Evolutionary conservation across 2,113 vertebrate genomes (phyloP), one percentile per base, ranked within the genome.

Genomic region (Sturnira hondurensis): DNA sequence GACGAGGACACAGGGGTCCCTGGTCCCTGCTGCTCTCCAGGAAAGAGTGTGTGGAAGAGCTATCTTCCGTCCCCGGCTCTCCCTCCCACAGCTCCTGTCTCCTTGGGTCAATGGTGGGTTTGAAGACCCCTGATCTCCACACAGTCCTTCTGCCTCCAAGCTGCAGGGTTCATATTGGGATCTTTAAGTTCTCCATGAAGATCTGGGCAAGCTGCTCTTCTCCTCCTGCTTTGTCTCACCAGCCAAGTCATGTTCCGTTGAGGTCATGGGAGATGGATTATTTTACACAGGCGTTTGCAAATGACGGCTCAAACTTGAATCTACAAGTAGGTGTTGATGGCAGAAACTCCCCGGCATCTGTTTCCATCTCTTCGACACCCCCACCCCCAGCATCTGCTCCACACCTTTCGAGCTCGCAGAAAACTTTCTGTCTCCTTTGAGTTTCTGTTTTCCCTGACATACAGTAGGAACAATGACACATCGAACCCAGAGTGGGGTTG

Each of bases 271-370:
- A 94, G 67, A 82, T 20, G 74, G 92, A 92, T 96, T 86, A 70
- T 88, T 91, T 96, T 81, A 90, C 91, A 93, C 58, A 91, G 71
- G 54, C 81, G 82, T 96, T 95, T 97, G 93, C 77, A 96, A 96
- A 74, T 28, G 54, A 96, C 4, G 12, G 81, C 81, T 96, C 71
- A 38, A 36, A 85, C 90, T 83, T 56, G 50, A 85, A 54, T 76
- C 80, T 80, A 36, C 94, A 95, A 96, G 82, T 71, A 95, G 90
- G 90, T 93, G 96, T 88, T 86, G 80, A 76, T 54, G 94, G 88
- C 91, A 86, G 88, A 89, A 80, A 86, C 76, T 83, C 67, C 11
- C 12, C 47, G 47, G 67, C 71, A 82, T 97, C 94, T 91, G 58
- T 38, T 90, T 58, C 50, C 78, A 77, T 50, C 74, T n/a, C 74